Evolutionary conservation across 2,888 invertebrate species (phyloP).

Genomic region (Monoplex corrugatus): DNA sequence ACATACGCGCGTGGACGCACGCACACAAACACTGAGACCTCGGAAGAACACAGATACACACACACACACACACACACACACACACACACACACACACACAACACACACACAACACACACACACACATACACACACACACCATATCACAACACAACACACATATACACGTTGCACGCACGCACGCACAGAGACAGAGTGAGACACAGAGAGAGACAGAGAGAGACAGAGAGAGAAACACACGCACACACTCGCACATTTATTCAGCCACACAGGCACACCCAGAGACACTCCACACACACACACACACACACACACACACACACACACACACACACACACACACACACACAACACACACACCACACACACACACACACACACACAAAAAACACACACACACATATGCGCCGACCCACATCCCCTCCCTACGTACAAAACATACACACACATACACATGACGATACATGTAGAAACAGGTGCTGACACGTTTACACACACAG

Average conservation of each 20-base stretch:
- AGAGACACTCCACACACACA: neutral
- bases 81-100: neutral
- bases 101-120: neutral
- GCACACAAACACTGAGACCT: neutral
- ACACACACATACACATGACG: neutral
- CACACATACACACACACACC: neutral
- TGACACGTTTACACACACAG: neutral
- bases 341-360: neutral
- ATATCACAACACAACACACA: slow-evolving; percentile 22
- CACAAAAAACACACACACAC: slow-evolving; percentile 1
- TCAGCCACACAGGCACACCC: neutral
- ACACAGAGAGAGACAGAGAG: too few relatives aligned
- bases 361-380: slow-evolving; percentile 8
- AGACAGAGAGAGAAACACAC: neutral
- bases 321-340: neutral
- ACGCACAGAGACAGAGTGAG: neutral
- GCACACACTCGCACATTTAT: neutral
- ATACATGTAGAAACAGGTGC: neutral
- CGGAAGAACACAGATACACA: neutral
- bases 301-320: neutral
- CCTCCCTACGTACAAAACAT: too few relatives aligned
- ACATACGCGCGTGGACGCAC: neutral
- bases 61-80: neutral
- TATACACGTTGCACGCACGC: neutral
- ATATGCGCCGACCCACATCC: too few relatives aligned